These are phyloP conservation scores for Stichodactyla helianthus DNA, from an alignment of 64 coral and sea anemone genomes.

Conservation along the genomic window DNA sequence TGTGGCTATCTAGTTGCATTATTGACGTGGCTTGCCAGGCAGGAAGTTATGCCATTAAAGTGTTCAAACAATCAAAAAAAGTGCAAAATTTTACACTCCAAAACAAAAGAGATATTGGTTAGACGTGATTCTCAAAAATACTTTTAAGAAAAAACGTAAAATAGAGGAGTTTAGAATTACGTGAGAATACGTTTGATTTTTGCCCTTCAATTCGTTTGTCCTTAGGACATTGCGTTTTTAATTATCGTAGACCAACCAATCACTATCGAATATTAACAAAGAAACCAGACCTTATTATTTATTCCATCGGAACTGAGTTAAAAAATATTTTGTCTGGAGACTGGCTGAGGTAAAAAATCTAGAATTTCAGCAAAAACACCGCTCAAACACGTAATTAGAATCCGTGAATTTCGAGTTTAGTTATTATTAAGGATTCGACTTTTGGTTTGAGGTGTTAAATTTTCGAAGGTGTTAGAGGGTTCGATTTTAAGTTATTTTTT, in stretches of 20 bases:
- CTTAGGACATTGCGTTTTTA: background rate
- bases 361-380: background rate
- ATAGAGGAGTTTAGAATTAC: background rate
- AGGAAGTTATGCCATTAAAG: background rate
- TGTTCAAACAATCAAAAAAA: background rate
- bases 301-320: background rate
- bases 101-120: background rate
- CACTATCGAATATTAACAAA: background rate
- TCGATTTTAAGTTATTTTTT: background rate
- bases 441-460: background rate
- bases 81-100: background rate
- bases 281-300: background rate
- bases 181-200: constrained; percentile 13
- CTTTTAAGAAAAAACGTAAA: background rate
- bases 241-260: background rate
- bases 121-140: background rate
- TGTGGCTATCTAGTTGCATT: background rate
- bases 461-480: background rate
- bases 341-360: background rate
- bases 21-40: background rate
- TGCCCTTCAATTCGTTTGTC: background rate
- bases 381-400: background rate
- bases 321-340: constrained; percentile 18
- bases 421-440: background rate
- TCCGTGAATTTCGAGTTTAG: background rate